Evolutionary conservation across 92 coral and sea anemone species (phyloP).

Genomic region (Parazoanthus darwini): DNA sequence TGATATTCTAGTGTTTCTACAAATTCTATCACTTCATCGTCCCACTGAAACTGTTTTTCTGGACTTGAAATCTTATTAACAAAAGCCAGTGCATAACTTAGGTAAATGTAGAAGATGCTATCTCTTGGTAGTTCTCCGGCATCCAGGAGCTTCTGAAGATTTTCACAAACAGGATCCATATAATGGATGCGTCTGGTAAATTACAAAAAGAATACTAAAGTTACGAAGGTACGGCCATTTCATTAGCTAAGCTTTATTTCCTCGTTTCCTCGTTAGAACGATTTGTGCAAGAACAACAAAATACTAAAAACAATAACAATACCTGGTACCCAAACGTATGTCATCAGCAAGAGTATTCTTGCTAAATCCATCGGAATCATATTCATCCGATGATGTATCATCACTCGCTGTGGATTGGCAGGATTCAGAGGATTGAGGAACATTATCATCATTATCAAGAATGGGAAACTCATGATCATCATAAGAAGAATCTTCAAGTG

Average conservation of each 20-base stretch:
- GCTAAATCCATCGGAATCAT: conserved; percentile 44
- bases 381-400: conserved; percentile 45
- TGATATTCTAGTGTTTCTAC: conserved; percentile 50
- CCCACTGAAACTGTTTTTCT: conserved; percentile 48
- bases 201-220: conserved; percentile 33
- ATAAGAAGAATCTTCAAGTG: conserved; percentile 41
- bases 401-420: conserved; percentile 41
- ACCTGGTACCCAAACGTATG: conserved; percentile 46
- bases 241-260: conserved; percentile 29
- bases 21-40: conserved; percentile 49
- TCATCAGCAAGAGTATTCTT: conserved; percentile 46
- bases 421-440: conserved; percentile 45
- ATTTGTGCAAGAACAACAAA: conserved; percentile 35
- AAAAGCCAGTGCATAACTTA: conserved; percentile 39
- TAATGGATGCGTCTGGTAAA: conserved; percentile 40
- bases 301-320: conserved; percentile 33
- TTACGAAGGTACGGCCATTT: conserved; percentile 42
- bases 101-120: conserved; percentile 50
- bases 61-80: conserved; percentile 30
- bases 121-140: conserved; percentile 46
- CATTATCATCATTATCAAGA: conserved; percentile 41
- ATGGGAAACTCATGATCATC: conserved; percentile 36
- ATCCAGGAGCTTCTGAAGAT: conserved; percentile 46
- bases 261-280: conserved; percentile 34
- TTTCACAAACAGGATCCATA: conserved; percentile 49